These are phyloP conservation scores for Melozone crissalis DNA, from an alignment of 2,113 vertebrate species.

Conservation along the genomic window DNA sequence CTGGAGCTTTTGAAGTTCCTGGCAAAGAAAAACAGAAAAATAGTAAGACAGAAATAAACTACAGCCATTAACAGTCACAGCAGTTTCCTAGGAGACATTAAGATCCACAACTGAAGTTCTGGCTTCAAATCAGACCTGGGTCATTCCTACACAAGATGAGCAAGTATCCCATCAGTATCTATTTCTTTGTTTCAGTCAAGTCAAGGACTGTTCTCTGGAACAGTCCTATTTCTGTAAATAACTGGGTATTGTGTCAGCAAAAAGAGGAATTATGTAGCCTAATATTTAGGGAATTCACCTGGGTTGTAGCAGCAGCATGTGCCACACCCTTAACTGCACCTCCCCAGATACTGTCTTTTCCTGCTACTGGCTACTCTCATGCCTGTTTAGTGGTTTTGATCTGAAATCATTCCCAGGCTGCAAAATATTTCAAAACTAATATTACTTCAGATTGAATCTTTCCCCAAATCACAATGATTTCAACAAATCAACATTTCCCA, in stretches of 20 bases:
- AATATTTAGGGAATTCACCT: background rate
- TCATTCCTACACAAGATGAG: accelerated
- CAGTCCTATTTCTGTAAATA: background rate
- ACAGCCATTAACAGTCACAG: background rate
- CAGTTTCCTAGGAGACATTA: background rate
- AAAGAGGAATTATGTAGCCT: background rate
- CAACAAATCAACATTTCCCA: background rate
- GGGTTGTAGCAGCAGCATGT: background rate
- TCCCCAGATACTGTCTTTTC: background rate
- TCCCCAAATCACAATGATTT: background rate
- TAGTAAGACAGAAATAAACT: background rate
- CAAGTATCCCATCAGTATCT: accelerated
- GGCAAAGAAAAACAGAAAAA: background rate
- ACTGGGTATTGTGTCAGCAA: background rate
- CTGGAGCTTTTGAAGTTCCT: slow-evolving; percentile 41
- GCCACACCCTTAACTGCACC: background rate
- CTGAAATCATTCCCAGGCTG: background rate
- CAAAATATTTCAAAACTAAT: slow-evolving; percentile 9
- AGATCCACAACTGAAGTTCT: background rate
- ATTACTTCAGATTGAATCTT: background rate
- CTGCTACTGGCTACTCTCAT: background rate
- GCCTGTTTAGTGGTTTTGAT: background rate
- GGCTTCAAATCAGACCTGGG: background rate
- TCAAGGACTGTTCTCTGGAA: background rate
- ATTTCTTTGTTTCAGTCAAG: background rate